Conservation (phyloP, 2,113 vertebrate genomes). For the Neogale vison region DNA sequence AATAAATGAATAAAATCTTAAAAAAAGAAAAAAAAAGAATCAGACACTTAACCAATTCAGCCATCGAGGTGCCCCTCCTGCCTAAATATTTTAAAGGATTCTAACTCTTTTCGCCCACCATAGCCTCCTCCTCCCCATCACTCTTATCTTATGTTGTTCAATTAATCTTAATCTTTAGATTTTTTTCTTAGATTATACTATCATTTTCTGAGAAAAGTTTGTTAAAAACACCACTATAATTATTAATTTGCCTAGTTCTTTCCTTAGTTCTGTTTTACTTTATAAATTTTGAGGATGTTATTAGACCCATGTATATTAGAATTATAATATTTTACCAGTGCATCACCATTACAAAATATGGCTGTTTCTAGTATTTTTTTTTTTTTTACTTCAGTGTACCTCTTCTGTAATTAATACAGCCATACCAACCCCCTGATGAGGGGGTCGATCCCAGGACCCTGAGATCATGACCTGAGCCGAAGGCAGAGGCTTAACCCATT, state of each 20-base stretch:
- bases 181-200: not conserved
- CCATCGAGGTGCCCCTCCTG: not conserved
- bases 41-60: not conserved
- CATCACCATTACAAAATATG: not conserved
- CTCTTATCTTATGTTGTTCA: not conserved
- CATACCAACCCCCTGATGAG: not conserved
- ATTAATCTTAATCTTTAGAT: not conserved
- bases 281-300: not conserved
- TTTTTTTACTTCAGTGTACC: not conserved
- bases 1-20: no score
- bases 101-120: not conserved
- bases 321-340: not conserved
- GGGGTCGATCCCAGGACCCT: no score
- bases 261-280: not conserved
- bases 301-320: not conserved
- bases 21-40: not conserved
- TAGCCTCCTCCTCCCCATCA: accelerated
- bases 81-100: not conserved
- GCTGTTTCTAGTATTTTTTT: not conserved
- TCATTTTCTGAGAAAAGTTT: not conserved
- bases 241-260: not conserved
- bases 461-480: no score
- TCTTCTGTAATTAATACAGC: not conserved
- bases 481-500: no score
- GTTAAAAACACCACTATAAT: not conserved